These are phyloP conservation scores for Sarcophaga bullata DNA, from an alignment of 1,140 invertebrate genomes.

Conservation along the genomic window DNA sequence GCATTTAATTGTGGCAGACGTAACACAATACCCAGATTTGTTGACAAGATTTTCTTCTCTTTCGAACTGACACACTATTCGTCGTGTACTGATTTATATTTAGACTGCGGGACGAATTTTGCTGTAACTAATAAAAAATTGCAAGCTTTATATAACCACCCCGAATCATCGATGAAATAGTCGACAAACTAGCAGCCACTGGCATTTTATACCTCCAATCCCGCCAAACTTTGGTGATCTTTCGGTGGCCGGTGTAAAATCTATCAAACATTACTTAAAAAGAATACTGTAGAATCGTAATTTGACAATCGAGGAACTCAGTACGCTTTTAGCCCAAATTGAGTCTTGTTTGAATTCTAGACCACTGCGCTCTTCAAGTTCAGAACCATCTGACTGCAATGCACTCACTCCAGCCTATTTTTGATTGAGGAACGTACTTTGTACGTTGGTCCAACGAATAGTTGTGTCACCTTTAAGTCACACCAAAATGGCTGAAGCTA, in stretches of 20 bases:
- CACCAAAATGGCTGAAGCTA: conserved; percentile 3
- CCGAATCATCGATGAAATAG: not conserved
- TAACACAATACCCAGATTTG: not conserved
- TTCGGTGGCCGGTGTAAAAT: conserved; percentile 21
- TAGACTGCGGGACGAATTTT: conserved; percentile 60
- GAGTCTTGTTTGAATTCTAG: not conserved
- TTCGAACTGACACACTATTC: no score
- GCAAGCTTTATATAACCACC: no score
- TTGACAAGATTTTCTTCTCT: not conserved
- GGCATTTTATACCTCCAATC: no score
- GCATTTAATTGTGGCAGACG: not conserved
- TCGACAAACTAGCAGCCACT: not conserved
- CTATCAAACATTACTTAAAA: not conserved
- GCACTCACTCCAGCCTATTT: conserved; percentile 16
- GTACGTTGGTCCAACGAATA: conserved; percentile 23
- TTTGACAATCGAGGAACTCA: not conserved
- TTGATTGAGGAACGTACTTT: conserved; percentile 46
- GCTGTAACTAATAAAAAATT: conserved; percentile 45
- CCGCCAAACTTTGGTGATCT: not conserved
- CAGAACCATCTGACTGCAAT: not conserved
- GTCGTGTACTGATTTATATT: conserved; percentile 50
- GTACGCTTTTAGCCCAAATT: conserved; percentile 48
- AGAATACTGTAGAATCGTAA: not conserved
- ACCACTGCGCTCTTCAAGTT: not conserved
- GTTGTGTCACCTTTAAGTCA: not conserved